These are phyloP conservation scores for Turritopsis dohrnii DNA, from an alignment of 30 jellyfish, hydroid and myxozoan genomes.

Conservation along the genomic window DNA sequence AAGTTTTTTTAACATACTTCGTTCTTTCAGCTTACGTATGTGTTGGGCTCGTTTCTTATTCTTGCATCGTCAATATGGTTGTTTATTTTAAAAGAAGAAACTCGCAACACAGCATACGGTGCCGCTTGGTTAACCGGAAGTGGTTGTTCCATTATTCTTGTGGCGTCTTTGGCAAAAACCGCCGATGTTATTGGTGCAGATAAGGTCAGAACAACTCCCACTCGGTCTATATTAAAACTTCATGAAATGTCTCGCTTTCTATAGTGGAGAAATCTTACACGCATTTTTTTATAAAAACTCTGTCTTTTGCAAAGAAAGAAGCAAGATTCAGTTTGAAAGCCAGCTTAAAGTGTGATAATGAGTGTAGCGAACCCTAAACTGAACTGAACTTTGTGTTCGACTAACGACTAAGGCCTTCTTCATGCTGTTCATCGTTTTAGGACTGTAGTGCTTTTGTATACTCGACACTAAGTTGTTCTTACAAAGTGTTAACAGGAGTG, in stretches of 20 bases:
- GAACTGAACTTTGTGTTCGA: neutral
- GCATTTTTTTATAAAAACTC: too few species aligned
- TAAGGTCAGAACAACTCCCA: slow-evolving; percentile 46
- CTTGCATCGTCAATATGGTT: slow-evolving; percentile 64
- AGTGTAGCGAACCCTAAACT: too few species aligned
- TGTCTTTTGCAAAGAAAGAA: too few species aligned
- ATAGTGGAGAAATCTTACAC: too few species aligned
- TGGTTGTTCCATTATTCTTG: slow-evolving; percentile 67
- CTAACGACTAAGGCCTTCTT: neutral
- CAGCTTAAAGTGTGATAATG: too few species aligned
- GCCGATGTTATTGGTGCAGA: slow-evolving; percentile 80
- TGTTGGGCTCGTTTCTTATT: slow-evolving; percentile 53
- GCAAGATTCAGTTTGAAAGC: too few species aligned
- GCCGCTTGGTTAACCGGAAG: slow-evolving; percentile 76
- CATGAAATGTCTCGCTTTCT: too few species aligned
- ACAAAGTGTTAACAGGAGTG: slow-evolving; percentile 81
- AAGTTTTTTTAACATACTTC: too few species aligned
- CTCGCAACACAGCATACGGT: slow-evolving; percentile 56
- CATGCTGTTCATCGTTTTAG: slow-evolving; percentile 3
- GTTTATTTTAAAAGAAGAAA: slow-evolving; percentile 45
- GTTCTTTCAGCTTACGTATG: slow-evolving; percentile 51
- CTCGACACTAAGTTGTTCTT: slow-evolving; percentile 85
- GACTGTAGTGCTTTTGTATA: slow-evolving; percentile 86
- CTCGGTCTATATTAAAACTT: too few species aligned
- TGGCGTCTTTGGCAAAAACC: slow-evolving; percentile 79